Evolutionary conservation across 35 echinoderm and acorn worm species (phyloP), one percentile per base, ranked within the genome.

Genomic region (Patiria miniata): DNA sequence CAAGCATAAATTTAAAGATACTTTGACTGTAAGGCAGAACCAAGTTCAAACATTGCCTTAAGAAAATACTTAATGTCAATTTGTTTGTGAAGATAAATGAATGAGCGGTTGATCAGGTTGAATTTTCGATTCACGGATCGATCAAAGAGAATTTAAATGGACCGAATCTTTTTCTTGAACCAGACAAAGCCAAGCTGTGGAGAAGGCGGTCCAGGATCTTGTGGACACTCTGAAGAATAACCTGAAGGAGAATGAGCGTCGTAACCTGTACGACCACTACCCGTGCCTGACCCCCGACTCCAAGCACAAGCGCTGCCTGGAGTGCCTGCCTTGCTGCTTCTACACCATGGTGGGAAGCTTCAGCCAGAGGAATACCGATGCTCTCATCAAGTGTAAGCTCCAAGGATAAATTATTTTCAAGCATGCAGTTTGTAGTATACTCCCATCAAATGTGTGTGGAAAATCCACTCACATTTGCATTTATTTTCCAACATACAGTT

Each of bases 131-230:
- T n/a, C n/a, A n/a, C n/a, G n/a, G n/a, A n/a, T n/a, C n/a, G 12
- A 47, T 47, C 42, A 4, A 47, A 47, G 42, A 47, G 12, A 47
- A 12, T 47, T 47, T 4, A 47, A 47, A 69, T 30, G 8, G 8
- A 61, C 6, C 1, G 6, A 22, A 7, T 30, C 29, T 69, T 36
- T 22, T 73, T 73, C 65, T 58, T 22, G 38, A 36, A 51, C 18
- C 86, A 98, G 96, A 89, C 96, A 98, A 88, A 98, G 96, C 51
- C 77, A 92, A 51, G 92, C 96, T 39, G 96, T 98, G n/a, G 96
- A 98, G 84, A 61, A 87, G 9, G 87, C 96, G 0, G 96, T 98
- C 23, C 86, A 91, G 40, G 96, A 98, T 8, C 89, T 98, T 1
- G 92, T 92, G 16, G 89, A 91, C 51, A 79, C 88, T 1, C 85